Conservation (phyloP, 2,113 vertebrate species). For the Probosciger aterrimus region DNA sequence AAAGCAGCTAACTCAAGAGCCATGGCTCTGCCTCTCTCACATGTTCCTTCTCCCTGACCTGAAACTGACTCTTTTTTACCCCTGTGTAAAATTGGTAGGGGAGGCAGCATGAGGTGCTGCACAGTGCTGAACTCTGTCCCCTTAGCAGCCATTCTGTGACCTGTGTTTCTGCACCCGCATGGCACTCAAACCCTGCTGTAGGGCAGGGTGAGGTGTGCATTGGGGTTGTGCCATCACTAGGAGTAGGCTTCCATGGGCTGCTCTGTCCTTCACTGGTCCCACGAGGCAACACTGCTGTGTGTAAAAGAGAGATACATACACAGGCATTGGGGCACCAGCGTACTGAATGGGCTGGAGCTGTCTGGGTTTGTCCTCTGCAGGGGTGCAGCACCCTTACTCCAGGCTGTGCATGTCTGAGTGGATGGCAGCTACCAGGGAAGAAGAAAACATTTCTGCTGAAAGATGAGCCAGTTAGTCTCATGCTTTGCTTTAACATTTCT, state of each 20-base stretch:
- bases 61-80: neutral
- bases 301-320: accelerated
- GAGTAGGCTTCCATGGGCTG: neutral
- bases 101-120: neutral
- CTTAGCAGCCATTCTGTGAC: neutral
- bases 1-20: neutral
- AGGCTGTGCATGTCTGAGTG: accelerated
- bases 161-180: accelerated
- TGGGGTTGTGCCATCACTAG: neutral
- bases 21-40: accelerated
- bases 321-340: accelerated
- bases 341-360: neutral
- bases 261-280: neutral
- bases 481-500: neutral
- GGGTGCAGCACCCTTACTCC: neutral
- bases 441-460: neutral
- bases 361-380: neutral
- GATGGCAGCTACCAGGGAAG: neutral
- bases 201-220: neutral
- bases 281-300: neutral
- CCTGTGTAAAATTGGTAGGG: neutral
- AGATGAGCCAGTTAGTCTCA: accelerated
- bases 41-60: accelerated
- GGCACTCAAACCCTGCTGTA: accelerated
- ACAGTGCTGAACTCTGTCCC: accelerated